Evolutionary conservation across 2,888 invertebrate species (phyloP), one percentile per base, ranked within the genome.

Genomic region (Drosophila greeni): DNA sequence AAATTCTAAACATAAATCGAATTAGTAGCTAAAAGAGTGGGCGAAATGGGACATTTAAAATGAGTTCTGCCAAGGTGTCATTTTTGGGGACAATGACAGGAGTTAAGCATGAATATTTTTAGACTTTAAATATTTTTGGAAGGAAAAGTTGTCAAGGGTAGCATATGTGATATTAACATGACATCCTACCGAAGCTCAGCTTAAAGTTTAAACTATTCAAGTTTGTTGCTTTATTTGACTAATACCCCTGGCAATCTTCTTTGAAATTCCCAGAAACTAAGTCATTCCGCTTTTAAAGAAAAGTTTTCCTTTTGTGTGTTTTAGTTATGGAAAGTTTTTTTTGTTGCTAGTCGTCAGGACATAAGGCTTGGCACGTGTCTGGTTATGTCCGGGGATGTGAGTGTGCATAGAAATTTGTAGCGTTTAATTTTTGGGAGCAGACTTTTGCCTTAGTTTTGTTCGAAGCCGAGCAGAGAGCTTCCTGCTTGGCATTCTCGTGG

Each of bases 1-100:
- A 66, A 70, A 70, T 68, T 47, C 59, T 37, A 52, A 65, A 42
- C 78, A 79, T 74, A 80, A 80, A 77, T 82, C 75, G 75, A 77
- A 80, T 76, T 76, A 66, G 52, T 34, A 59, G 58, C 34, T 26
- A 43, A 55, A 62, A 58, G 61, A 56, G 62, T 53, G 57, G 68
- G 68, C 45, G 20, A 18, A 48, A 24, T 48, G 33, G 36, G 20
- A 24, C 43, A 40, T 58, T 49, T 47, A 18, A 39, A 37, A 48
- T 34, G 31, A 39, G 23, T 29, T 43, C 1, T 48, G 39, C 20
- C n/a, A 23, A 47, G 60, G 39, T 37, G 39, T 53, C 24, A 26
- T 16, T 11, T 11, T 11, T 11, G 11, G 11, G 1, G 14, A 29
- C n/a, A 47, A 29, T 14, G 5, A n/a, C n/a, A 9, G 2, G 3